These are phyloP conservation scores for Prinia subflava DNA, from an alignment of 2,113 vertebrate genomes.

Conservation along the genomic window DNA sequence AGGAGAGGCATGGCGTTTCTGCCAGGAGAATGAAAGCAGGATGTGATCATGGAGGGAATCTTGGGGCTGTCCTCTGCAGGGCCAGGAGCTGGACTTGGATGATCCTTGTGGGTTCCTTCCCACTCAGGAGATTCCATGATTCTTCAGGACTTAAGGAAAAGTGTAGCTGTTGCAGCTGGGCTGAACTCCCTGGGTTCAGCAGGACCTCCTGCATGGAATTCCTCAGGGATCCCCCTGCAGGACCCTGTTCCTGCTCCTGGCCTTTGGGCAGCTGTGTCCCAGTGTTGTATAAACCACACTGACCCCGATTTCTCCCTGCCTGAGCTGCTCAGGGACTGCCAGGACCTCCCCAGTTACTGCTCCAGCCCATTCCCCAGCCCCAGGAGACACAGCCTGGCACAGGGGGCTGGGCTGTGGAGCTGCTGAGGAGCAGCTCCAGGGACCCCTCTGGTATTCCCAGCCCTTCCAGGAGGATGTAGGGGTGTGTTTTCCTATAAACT, in stretches of 20 bases:
- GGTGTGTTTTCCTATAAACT: neutral
- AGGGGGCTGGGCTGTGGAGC: neutral
- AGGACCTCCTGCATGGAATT: neutral
- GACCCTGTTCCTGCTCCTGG: fast-evolving
- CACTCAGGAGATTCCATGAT: neutral
- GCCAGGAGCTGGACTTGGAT: neutral
- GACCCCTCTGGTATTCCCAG: neutral
- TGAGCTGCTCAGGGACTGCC: neutral
- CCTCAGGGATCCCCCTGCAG: fast-evolving
- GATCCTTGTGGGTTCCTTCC: neutral
- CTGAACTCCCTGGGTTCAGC: neutral
- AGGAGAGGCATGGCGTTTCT: neutral
- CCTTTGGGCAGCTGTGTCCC: neutral
- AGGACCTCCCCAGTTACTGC: neutral
- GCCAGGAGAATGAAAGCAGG: neutral
- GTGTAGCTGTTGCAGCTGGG: fast-evolving
- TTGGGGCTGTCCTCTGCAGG: neutral
- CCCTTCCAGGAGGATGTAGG: neutral
- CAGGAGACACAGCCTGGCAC: neutral
- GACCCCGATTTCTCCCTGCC: fast-evolving
- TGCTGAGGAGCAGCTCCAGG: neutral
- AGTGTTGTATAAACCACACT: fast-evolving
- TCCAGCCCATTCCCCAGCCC: fast-evolving
- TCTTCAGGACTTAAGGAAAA: fast-evolving
- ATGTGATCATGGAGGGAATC: fast-evolving